phyloP scores from a whole-genome alignment of 2,113 vertebrate species.

The Pao palembangensis region DNA sequence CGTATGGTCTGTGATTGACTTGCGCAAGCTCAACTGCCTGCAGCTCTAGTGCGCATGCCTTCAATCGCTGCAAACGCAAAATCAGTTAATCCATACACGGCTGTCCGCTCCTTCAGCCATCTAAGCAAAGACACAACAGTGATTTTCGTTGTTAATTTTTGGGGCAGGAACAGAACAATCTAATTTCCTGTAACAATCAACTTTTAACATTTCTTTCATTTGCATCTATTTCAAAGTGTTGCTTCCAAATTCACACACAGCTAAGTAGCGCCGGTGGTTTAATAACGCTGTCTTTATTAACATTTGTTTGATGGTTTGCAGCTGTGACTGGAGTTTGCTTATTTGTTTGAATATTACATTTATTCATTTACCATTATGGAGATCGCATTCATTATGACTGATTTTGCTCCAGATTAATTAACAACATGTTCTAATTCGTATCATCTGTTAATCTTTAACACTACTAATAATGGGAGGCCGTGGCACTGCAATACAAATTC shows the following conservation, averaged over 20 bases:
- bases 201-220: neutral
- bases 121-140: neutral
- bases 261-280: neutral
- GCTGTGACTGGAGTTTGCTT: conserved; percentile 1
- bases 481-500: neutral
- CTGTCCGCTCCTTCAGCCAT: neutral
- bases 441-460: neutral
- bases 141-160: neutral
- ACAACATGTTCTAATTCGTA: too few relatives aligned
- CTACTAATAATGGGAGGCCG: neutral
- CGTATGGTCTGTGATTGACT: too few relatives aligned
- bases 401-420: conserved; percentile 4
- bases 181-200: conserved; percentile 6
- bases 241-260: neutral
- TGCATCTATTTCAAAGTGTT: neutral
- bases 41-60: too few relatives aligned
- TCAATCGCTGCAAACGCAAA: too few relatives aligned
- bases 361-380: neutral
- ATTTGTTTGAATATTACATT: neutral
- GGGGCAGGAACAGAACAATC: neutral
- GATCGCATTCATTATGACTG: conserved; percentile 3
- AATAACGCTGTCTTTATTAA: conserved; percentile 1
- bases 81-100: neutral
- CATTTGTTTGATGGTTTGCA: conserved; percentile 17
- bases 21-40: too few relatives aligned